Evolutionary conservation across 2,113 vertebrate genomes (phyloP), one percentile per base, ranked within the genome.

Genomic region (Scopus umbretta): DNA sequence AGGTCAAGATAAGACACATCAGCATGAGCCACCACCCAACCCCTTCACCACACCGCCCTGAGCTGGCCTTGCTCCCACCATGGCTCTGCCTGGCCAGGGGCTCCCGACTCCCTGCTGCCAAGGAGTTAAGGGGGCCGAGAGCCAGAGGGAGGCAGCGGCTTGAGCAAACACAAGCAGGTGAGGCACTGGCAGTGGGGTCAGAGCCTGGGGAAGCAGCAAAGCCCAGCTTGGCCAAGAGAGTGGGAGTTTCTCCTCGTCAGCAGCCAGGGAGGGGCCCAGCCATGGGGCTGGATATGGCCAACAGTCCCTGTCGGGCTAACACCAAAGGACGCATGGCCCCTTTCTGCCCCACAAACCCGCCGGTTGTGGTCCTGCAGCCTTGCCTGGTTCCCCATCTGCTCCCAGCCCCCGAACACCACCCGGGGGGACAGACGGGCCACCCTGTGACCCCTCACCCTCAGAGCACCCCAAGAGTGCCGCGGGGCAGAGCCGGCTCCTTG

Each of bases 281-380:
- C 27, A 10, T 0, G 0, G 5, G 75, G 61, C 66, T 84, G 78
- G 73, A 43, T 9, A 29, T 0, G 42, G 80, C 67, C 5, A 0
- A 9, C 0, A 2, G 66, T n/a, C 59, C 82, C 50, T 2, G 2
- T 18, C 1, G 1, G 42, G 53, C 16, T 5, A n/a, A 8, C 36
- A 14, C 12, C 2, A 2, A 52, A 38, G 62, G 67, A 52, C 25
- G 6, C 30, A 40, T 0, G 0, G 32, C 16, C 26, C 32, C 5
- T 56, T 84, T 16, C 53, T 11, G 6, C 26, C 36, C 32, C 19
- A 21, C 38, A n/a, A 34, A 18, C 45, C 42, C 68, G n/a, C 50
- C 30, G 1, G 55, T 47, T 63, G 10, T 0, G 3, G 55, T 38
- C 45, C 47, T 45, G 27, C 40, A 83, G 30, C 19, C 52, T 47